Conservation (phyloP, 1,140 invertebrate genomes). For the Drosophila dunni region DNA sequence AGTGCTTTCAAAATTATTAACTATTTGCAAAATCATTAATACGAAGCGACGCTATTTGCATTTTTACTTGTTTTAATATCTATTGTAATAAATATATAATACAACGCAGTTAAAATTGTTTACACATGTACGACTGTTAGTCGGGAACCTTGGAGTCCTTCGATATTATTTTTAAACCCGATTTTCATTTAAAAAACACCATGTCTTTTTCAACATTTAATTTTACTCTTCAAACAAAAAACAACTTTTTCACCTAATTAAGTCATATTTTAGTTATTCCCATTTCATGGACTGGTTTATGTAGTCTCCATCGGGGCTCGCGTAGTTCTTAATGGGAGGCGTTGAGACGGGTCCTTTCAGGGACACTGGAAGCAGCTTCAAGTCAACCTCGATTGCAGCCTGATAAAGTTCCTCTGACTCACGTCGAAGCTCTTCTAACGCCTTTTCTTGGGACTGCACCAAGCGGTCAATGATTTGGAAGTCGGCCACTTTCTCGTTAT, state of each 20-base stretch:
- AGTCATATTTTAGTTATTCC: constrained; percentile 84
- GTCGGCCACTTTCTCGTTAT: constrained; percentile 87
- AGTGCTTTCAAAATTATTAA: constrained; percentile 39
- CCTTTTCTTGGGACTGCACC: constrained; percentile 89
- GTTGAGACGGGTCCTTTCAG: constrained; percentile 90
- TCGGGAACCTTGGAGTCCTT: neutral
- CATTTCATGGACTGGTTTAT: constrained; percentile 92
- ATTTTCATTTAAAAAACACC: neutral
- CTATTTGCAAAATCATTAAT: constrained; percentile 17
- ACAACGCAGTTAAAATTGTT: constrained; percentile 23
- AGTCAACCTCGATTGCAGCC: constrained; percentile 92
- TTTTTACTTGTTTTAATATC: constrained; percentile 50
- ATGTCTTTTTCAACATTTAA: neutral
- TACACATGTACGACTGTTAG: neutral
- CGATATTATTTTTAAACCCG: no score
- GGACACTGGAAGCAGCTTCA: constrained; percentile 88
- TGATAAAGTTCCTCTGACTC: constrained; percentile 93
- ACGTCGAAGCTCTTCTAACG: constrained; percentile 90
- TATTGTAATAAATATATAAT: constrained; percentile 61
- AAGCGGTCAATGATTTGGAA: constrained; percentile 89
- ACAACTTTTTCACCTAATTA: constrained; percentile 33
- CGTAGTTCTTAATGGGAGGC: constrained; percentile 91
- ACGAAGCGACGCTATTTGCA: constrained; percentile 36
- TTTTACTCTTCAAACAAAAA: constrained; percentile 39
- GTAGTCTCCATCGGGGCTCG: constrained; percentile 93